Percentiles rank a stretch among this genome's conserved stretches.
These are phyloP conservation scores for Philotrypesis tridentata DNA, from an alignment of 1,140 invertebrate species.

Conservation along the genomic window DNA sequence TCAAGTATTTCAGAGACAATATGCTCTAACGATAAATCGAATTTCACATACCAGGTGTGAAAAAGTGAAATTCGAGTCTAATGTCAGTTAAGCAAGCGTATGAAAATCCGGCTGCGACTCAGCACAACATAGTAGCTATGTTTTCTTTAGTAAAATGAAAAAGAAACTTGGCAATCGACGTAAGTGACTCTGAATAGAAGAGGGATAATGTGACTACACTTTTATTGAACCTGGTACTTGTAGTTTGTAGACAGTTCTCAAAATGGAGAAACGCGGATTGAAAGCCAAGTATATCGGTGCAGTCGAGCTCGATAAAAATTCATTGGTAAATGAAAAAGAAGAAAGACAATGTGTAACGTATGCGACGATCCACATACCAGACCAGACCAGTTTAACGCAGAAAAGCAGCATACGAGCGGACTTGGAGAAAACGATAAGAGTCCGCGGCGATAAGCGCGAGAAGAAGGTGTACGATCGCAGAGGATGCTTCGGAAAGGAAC, in stretches of 20 bases:
- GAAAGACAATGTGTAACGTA: background rate
- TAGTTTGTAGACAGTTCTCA: constrained; percentile 3
- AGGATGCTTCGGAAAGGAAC: background rate
- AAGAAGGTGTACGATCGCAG: background rate
- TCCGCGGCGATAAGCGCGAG: background rate
- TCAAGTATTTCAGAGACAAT: too few species aligned
- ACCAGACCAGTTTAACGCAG: background rate
- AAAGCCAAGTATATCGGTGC: background rate
- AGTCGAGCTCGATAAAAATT: background rate
- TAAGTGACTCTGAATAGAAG: too few species aligned
- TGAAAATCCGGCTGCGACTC: constrained; percentile 1
- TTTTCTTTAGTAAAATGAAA: constrained; percentile 14
- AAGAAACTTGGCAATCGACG: too few species aligned
- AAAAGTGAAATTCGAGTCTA: constrained; percentile 33
- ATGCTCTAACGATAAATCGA: too few species aligned
- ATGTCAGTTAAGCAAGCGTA: constrained; percentile 12
- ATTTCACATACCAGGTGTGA: too few species aligned
- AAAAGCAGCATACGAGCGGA: background rate
- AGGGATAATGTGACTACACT: background rate
- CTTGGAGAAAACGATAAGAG: too few species aligned
- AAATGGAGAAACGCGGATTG: too few species aligned
- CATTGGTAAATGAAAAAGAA: too few species aligned
- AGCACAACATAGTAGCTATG: background rate
- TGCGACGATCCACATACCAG: too few species aligned
- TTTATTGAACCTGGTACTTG: background rate